Conservation (phyloP, 2,888 invertebrate species). For the Pomacea canaliculata region DNA sequence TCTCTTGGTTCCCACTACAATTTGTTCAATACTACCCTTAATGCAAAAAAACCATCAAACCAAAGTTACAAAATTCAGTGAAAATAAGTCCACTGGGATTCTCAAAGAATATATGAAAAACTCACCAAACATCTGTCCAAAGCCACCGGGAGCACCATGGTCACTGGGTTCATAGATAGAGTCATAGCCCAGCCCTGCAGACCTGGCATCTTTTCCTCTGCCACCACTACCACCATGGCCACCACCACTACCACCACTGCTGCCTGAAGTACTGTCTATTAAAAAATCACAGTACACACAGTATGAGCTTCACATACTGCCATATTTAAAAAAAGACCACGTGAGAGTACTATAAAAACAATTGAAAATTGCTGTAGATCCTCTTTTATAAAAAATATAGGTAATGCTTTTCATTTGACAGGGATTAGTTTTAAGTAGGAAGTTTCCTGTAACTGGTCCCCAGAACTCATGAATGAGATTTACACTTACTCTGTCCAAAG, state of each 20-base stretch:
- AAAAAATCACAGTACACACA: neutral
- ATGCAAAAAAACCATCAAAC: too few relatives aligned
- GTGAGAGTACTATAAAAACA: neutral
- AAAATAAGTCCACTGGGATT: too few relatives aligned
- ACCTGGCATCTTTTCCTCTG: constrained; percentile 39
- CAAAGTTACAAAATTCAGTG: too few relatives aligned
- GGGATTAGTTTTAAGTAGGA: too few relatives aligned
- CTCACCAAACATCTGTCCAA: constrained; percentile 45
- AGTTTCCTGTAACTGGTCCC: too few relatives aligned
- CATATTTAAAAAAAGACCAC: neutral
- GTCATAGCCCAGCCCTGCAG: constrained; percentile 47
- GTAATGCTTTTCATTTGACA: too few relatives aligned
- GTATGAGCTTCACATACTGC: neutral
- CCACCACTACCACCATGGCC: constrained; percentile 61
- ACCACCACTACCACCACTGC: constrained; percentile 54
- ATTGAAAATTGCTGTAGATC: neutral
- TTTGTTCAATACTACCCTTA: too few relatives aligned
- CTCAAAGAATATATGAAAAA: neutral
- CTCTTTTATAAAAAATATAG: too few relatives aligned
- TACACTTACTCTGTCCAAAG: constrained; percentile 32
- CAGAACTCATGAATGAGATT: too few relatives aligned
- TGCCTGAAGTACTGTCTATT: constrained; percentile 35
- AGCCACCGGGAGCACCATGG: constrained; percentile 52
- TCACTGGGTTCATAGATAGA: constrained; percentile 43
- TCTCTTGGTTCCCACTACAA: too few relatives aligned